Evolutionary conservation across 2,888 invertebrate species (phyloP).

Genomic region (Pediacus dermestoides): DNA sequence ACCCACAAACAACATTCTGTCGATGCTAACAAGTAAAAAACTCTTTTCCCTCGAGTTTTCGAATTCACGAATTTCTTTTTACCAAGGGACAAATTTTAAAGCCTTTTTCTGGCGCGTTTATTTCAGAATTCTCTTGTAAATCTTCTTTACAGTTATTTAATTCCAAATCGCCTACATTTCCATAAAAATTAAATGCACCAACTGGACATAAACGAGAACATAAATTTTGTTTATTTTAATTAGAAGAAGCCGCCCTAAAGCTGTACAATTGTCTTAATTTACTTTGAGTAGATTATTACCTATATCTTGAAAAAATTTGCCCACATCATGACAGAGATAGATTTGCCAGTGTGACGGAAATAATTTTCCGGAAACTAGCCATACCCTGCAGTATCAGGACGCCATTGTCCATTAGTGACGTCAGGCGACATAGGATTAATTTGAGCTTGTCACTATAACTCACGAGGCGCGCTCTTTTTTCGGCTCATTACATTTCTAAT

Average conservation of each 20-base stretch:
- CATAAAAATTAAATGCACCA: too few species aligned
- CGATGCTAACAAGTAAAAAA: slow-evolving; percentile 38
- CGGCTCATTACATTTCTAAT: slow-evolving; percentile 39
- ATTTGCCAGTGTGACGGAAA: slow-evolving; percentile 13
- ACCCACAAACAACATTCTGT: slow-evolving; percentile 38
- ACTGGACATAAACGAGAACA: too few species aligned
- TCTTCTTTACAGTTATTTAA: neutral
- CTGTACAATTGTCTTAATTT: too few species aligned
- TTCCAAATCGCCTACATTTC: too few species aligned
- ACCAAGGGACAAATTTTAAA: slow-evolving; percentile 34
- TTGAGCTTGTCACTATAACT: slow-evolving; percentile 34
- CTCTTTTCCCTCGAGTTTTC: slow-evolving; percentile 30
- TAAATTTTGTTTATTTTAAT: too few species aligned
- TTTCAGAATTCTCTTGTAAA: neutral
- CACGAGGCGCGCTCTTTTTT: slow-evolving; percentile 31
- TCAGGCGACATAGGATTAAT: slow-evolving; percentile 35
- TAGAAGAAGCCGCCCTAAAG: too few species aligned
- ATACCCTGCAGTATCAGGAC: slow-evolving; percentile 30
- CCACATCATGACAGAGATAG: too few species aligned
- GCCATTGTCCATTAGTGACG: slow-evolving; percentile 39
- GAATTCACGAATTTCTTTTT: slow-evolving; percentile 30
- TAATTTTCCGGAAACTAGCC: slow-evolving; percentile 26
- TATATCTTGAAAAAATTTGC: too few species aligned
- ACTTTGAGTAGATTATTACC: too few species aligned
- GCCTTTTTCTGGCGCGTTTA: slow-evolving; percentile 14